A percentile compares a stretch with the other conserved stretches of the same genome.
phyloP scores from a whole-genome alignment of 2,113 vertebrate genomes.

The Microcebus ravelobensis region DNA sequence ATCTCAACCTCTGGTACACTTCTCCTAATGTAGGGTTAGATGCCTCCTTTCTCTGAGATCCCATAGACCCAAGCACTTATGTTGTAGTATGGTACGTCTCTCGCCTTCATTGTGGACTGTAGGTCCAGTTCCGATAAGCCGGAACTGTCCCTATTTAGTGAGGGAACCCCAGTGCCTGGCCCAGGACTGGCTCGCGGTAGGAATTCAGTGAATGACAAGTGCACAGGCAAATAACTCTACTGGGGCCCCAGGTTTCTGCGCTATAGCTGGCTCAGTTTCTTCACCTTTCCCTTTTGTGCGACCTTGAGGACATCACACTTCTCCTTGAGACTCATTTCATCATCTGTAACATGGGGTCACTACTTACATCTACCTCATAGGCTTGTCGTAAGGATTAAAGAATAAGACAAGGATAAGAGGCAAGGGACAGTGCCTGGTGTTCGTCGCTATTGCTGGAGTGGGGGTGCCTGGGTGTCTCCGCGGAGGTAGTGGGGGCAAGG shows the following conservation, averaged over 20 bases:
- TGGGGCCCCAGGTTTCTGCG: neutral
- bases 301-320: neutral
- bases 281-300: neutral
- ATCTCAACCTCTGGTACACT: neutral
- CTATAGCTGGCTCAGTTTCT: neutral
- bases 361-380: neutral
- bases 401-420: neutral
- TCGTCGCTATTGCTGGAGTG: neutral
- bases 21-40: neutral
- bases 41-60: neutral
- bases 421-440: neutral
- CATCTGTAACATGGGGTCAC: neutral
- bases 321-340: neutral
- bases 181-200: neutral
- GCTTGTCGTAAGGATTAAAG: neutral
- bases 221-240: neutral
- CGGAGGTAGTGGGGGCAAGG: neutral
- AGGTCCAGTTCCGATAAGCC: no score
- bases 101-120: neutral
- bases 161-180: neutral
- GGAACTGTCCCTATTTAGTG: neutral
- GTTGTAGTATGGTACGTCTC: neutral
- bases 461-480: neutral
- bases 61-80: neutral
- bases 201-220: neutral